Base-by-base conservation (phyloP, 1,140 invertebrate species). In the Heliconius himera region DNA sequence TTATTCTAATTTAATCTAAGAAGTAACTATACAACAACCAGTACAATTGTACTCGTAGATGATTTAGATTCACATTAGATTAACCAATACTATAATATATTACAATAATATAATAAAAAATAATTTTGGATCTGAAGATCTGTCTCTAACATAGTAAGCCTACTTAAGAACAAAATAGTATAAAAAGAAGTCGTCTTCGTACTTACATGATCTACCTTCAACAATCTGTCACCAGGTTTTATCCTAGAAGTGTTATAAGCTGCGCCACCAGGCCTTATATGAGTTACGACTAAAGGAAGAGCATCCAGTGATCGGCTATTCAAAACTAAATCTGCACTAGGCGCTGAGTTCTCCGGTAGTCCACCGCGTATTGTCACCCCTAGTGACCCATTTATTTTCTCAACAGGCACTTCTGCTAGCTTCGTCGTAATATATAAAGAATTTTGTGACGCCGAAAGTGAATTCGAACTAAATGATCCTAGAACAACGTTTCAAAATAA, bases 301-400 rank as follows among this genome's bases (percentile, higher is more conserved):
- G 96, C 95, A 36, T 93, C 90, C 73, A 93, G 60, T 11, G 91
- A 90, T 29, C 91, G 72, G 80, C 91, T 91, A 95, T 96, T 90
- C 26, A 94, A 81, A 16, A 94, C 87, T 76, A 93, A 81, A 76
- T 92, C 91, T 11, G 90, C 92, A 70, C 90, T 92, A 0, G 88
- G 84, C 5, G 88, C 86, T 0, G 90, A 88, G 73, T 93, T 93
- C 83, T 96, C 95, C 2, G 95, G 95, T 77, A 96, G 95, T 36
- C 96, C 96, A 2, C 98, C 98, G 38, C 98, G 95, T 33, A 99
- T 94, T 3, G 98, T 99, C 51, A 99, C 97, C 0, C 98, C 98
- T 73, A 99, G 96, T 60, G 98, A 98, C 3, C 97, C 97, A 71
- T 96, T 96, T 70, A 98, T 97, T 85, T 98, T 96, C 89, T 98